Percentiles rank a stretch among this genome's conserved stretches.
Conservation (phyloP, 2,113 vertebrate species). For the Carlito syrichta region DNA sequence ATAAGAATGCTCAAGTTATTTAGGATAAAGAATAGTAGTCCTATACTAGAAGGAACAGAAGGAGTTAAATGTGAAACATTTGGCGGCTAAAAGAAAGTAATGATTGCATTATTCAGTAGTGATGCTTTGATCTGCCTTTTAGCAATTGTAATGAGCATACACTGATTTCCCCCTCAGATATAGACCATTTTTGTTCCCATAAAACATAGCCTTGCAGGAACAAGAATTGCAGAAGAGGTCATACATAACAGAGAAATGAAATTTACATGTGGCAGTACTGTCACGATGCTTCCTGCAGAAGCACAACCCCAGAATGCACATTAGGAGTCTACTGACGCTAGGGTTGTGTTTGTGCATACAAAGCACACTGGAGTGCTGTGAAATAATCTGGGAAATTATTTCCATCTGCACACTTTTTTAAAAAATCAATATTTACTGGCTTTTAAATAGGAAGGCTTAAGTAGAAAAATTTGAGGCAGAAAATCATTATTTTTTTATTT, state of each 20-base stretch:
- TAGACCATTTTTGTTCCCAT: not conserved
- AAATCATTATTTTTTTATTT: not conserved
- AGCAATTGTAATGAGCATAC: not conserved
- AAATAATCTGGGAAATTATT: not conserved
- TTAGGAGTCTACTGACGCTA: not conserved
- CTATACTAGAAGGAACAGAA: not conserved
- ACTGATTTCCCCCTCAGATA: not conserved
- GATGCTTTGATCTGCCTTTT: not conserved
- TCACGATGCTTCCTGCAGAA: not conserved
- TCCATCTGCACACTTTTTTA: not conserved
- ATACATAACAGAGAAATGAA: not conserved
- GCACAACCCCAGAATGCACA: not conserved
- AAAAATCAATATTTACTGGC: not conserved
- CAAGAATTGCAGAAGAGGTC: not conserved
- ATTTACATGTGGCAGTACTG: accelerated
- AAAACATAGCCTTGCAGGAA: not conserved
- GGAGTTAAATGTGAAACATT: not conserved
- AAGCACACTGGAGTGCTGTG: not conserved
- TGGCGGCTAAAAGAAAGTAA: not conserved
- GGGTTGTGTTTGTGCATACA: not conserved
- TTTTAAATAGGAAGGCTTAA: not conserved
- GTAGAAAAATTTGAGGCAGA: not conserved
- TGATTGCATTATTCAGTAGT: not conserved
- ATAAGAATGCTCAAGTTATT: not conserved
- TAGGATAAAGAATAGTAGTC: not conserved